phyloP scores from a whole-genome alignment of 2,113 vertebrate species.

The Chelonoidis abingdonii region DNA sequence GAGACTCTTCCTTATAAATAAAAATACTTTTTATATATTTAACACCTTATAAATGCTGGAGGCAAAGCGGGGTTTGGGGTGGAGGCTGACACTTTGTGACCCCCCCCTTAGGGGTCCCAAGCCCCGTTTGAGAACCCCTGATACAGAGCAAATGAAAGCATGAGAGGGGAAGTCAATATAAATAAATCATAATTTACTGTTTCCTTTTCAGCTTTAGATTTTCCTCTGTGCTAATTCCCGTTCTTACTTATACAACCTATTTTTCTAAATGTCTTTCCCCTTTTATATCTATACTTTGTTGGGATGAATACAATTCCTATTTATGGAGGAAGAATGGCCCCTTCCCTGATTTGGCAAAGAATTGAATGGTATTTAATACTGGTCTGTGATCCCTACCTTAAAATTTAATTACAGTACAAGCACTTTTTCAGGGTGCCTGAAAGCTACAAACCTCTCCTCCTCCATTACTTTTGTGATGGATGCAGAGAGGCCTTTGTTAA shows the following conservation, averaged over 20 bases:
- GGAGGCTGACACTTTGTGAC: no score
- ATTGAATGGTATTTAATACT: neutral
- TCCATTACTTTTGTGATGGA: neutral
- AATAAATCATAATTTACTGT: fast-evolving
- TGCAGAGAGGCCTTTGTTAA: neutral
- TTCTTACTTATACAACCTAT: no score
- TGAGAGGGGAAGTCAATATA: fast-evolving
- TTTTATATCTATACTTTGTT: neutral
- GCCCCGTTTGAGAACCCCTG: no score
- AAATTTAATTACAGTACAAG: neutral
- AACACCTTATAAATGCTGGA: no score
- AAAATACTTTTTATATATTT: no score
- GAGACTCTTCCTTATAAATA: no score
- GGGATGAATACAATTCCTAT: neutral
- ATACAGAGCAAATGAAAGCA: neutral
- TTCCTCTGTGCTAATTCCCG: neutral
- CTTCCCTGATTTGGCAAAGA: neutral
- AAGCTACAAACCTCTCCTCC: neutral
- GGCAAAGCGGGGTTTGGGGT: no score
- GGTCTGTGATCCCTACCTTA: neutral
- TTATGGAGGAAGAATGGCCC: neutral
- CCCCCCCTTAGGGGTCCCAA: no score
- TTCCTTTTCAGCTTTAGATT: neutral
- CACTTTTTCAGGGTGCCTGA: neutral
- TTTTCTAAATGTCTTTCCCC: no score